Base-by-base conservation (phyloP, 1,140 invertebrate species). In the Agraylea sexmaculata region DNA sequence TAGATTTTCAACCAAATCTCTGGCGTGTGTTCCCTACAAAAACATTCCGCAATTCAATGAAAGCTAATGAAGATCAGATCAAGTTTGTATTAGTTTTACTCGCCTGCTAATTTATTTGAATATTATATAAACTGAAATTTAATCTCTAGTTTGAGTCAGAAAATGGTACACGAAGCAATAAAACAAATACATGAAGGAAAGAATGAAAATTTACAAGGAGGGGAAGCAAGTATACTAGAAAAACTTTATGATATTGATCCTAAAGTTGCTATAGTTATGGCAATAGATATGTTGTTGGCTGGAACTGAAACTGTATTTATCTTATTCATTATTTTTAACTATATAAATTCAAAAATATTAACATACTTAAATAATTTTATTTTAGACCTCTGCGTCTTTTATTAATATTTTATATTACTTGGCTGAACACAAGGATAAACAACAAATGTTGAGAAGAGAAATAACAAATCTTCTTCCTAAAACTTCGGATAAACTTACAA, bases 291-390 rank as follows among this genome's bases (percentile, higher is more conserved):
- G 70, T 43, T 87, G 17, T 66, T 80, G 37, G 81, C 78, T 13
- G 83, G 82, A 33, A 71, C 84, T 19, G 83, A 87, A 60, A 86
- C 81, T 47, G 78, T 81, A 60, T n/a, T n/a, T n/a, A n/a, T n/a
- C n/a, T n/a, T n/a, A n/a, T n/a, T n/a, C n/a, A n/a, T n/a, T n/a
- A n/a, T n/a, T 33, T 13, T 25, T 28, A 45, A 29, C 37, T n/a
- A n/a, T n/a, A n/a, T n/a, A n/a, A n/a, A n/a, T n/a, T n/a, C n/a
- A n/a, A n/a, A n/a, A n/a, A n/a, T n/a, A n/a, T n/a, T n/a, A n/a
- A n/a, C n/a, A n/a, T n/a, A n/a, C n/a, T n/a, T n/a, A n/a, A n/a
- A n/a, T n/a, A n/a, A n/a, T n/a, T n/a, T n/a, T 18, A n/a, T 36
- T 34, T 18, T 46, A 64, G 59, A 62, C 56, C 1, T 49, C 53